Percentiles rank a stretch among this genome's conserved stretches.
Evolutionary conservation across 1,140 invertebrate genomes (phyloP).

Genomic region (Varroa destructor): DNA sequence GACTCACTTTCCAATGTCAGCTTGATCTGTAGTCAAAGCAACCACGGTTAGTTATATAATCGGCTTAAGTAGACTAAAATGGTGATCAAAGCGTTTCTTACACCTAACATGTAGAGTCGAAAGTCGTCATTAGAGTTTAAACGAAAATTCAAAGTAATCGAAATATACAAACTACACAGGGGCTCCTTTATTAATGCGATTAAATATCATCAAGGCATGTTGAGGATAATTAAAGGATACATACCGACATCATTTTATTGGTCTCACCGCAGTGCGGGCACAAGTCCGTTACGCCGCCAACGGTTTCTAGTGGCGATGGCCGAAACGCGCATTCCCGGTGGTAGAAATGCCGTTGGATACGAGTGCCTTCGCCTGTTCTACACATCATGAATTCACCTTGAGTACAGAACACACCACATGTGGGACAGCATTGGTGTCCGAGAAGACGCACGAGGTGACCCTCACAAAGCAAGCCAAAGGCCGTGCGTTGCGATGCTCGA

Average conservation of each 20-base stretch:
- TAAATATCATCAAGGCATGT: constrained; percentile 20
- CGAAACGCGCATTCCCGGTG: constrained; percentile 53
- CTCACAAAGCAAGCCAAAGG: constrained; percentile 68
- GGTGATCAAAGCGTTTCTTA: not conserved
- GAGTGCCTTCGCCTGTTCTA: constrained; percentile 37
- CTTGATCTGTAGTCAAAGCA: constrained; percentile 6
- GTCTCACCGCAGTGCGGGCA: constrained; percentile 66
- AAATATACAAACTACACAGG: not conserved
- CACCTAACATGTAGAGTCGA: not conserved
- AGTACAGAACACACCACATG: constrained; percentile 77
- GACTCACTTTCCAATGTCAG: constrained; percentile 2
- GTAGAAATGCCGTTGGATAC: constrained; percentile 50
- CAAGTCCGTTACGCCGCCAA: constrained; percentile 44
- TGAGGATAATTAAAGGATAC: constrained; percentile 36
- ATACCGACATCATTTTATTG: constrained; percentile 44
- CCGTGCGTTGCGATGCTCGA: constrained; percentile 60
- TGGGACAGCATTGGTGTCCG: constrained; percentile 73
- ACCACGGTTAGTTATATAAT: not conserved
- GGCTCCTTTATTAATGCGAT: not conserved
- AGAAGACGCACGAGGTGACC: constrained; percentile 60
- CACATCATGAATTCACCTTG: constrained; percentile 67
- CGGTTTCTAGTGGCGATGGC: constrained; percentile 32
- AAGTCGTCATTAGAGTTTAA: not conserved
- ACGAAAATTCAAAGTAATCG: not conserved
- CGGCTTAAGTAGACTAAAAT: not conserved